phyloP scores from a whole-genome alignment of 2,113 vertebrate genomes.

The Abramis brama region DNA sequence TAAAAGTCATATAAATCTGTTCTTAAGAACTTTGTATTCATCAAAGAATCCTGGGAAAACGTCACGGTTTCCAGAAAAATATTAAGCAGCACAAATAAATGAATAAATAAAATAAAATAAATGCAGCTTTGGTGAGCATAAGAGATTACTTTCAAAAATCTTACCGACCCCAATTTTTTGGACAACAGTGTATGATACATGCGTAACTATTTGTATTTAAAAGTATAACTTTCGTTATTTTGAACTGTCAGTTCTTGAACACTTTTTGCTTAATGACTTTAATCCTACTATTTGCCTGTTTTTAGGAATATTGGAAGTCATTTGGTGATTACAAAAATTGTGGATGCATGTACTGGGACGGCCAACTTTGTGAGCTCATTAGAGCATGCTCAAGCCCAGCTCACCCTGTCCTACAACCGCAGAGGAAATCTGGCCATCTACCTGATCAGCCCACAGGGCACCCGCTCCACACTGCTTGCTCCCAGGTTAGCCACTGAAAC shows the following conservation, averaged over 20 bases:
- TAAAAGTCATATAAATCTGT: too few species aligned
- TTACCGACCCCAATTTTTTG: not conserved
- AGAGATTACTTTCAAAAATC: not conserved
- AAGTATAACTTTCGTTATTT: not conserved
- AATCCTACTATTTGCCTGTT: not conserved
- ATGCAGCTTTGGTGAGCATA: not conserved
- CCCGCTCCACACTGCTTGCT: constrained; percentile 91
- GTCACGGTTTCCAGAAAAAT: not conserved
- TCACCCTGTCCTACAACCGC: constrained; percentile 94
- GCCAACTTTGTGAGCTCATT: constrained; percentile 83
- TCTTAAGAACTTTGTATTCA: too few species aligned
- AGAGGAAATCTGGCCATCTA: constrained; percentile 93
- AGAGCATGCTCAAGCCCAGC: constrained; percentile 90
- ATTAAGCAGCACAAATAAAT: not conserved
- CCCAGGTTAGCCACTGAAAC: constrained; percentile 77
- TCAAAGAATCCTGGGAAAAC: too few species aligned
- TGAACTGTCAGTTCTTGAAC: not conserved
- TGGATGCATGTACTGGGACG: constrained; percentile 84
- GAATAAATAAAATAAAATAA: not conserved
- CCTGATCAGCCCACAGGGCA: constrained; percentile 91
- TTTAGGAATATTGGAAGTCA: constrained; percentile 90
- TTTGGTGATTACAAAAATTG: constrained; percentile 82
- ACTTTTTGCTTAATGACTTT: not conserved
- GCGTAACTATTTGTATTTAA: not conserved
- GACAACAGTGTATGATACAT: not conserved